Evolutionary conservation across 2,113 vertebrate species (phyloP), one percentile per base, ranked within the genome.

Genomic region (Channa argus): DNA sequence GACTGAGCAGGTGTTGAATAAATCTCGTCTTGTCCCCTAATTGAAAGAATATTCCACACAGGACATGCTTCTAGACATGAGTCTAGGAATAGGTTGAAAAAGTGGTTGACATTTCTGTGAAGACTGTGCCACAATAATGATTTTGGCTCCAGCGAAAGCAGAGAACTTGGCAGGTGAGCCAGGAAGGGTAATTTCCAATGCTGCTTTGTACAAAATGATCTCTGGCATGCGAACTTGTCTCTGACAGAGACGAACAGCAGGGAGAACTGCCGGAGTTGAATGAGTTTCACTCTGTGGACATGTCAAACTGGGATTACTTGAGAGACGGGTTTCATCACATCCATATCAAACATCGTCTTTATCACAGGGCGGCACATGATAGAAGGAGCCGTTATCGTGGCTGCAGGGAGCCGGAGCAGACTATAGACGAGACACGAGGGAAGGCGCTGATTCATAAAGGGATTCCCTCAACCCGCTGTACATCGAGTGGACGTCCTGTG

Each of bases 291-390:
- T 72, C 63, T 62, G 59, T 13, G 63, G 75, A 77, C 63, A 37
- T 44, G 6, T 73, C 68, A 3, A 2, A 52, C 64, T 58, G 74
- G 70, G 70, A 78, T 64, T 43, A 47, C 70, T 63, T 71, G 55
- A 79, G 79, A 79, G 79, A 63, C 74, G 1, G 61, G 61, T 55
- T 67, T 58, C 70, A 78, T 67, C 61, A 7, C 54, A 10, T 54
- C 37, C 0, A 71, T 67, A 83, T 85, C 77, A 83, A 77, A 85
- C 78, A 54, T 66, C 63, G 10, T 60, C 55, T 71, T 77, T 77
- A 80, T 86, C 73, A 24, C 79, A 55, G 53, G 66, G 47, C 5
- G 37, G 47, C 68, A 74, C 46, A 43, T 50, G 79, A 77, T 11
- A 24, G 72, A 66, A 9, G 38, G 10, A 58, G 53, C 13, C 2